A percentile compares a stretch with the other conserved stretches of the same genome.
Conservation (phyloP, 2,797 vertebrate genomes). For the Chloroceryle amazona region DNA sequence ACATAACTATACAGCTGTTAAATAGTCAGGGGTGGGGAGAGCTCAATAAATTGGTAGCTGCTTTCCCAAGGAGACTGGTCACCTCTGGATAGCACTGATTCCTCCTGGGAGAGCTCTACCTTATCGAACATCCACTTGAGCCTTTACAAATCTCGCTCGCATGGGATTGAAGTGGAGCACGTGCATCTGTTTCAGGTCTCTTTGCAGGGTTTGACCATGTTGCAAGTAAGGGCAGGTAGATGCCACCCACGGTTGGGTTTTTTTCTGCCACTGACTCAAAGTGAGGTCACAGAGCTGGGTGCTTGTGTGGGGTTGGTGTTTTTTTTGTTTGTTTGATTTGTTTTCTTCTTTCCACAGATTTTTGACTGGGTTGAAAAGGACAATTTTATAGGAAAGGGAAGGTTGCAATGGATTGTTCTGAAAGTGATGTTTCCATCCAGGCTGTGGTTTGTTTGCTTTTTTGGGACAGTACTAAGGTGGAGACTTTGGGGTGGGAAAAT, state of each 20-base stretch:
- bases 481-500: accelerated
- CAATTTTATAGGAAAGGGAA: background rate
- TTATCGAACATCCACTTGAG: background rate
- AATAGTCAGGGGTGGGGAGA: background rate
- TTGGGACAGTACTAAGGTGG: background rate
- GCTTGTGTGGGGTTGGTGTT: background rate
- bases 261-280: background rate
- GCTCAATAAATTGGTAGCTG: accelerated
- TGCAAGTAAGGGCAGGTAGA: background rate
- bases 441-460: background rate
- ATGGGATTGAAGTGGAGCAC: background rate
- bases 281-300: background rate
- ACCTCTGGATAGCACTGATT: accelerated
- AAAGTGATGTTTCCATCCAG: background rate
- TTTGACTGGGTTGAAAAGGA: background rate
- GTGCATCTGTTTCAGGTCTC: background rate
- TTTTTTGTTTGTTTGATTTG: too few species aligned
- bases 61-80: accelerated
- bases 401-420: background rate
- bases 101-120: background rate
- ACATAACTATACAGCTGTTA: background rate
- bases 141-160: background rate
- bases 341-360: background rate
- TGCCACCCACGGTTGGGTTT: background rate
- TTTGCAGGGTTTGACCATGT: background rate